These are phyloP conservation scores for Aplysia californica DNA, from an alignment of 1,140 invertebrate species.

Conservation along the genomic window DNA sequence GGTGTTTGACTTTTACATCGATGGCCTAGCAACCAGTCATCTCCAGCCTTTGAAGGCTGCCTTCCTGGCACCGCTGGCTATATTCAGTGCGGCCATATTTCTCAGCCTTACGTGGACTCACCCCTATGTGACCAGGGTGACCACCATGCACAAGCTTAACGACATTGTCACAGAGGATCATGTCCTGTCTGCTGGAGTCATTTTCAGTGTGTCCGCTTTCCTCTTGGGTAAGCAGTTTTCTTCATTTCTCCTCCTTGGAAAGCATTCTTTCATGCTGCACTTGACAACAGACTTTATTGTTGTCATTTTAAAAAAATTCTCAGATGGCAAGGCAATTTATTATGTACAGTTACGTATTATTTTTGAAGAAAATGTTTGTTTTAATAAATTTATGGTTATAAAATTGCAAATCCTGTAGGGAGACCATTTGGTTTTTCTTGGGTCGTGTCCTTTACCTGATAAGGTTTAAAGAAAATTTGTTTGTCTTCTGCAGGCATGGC, in stretches of 20 bases:
- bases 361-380: neutral
- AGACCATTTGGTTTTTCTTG: no score
- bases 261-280: no score
- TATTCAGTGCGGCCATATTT: constrained; percentile 59
- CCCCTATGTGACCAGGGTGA: constrained; percentile 58
- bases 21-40: constrained; percentile 62
- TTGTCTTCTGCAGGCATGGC: no score
- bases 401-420: neutral
- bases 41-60: constrained; percentile 56
- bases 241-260: neutral
- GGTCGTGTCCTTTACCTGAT: no score
- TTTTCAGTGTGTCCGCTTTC: constrained; percentile 68
- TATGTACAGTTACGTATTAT: neutral
- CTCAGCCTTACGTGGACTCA: constrained; percentile 64
- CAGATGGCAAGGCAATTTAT: no score
- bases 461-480: no score
- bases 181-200: constrained; percentile 68
- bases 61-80: constrained; percentile 54
- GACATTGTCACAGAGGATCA: constrained; percentile 67
- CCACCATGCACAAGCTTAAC: constrained; percentile 55
- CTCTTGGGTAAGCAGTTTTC: constrained; percentile 60
- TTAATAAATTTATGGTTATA: neutral
- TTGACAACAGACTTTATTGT: no score
- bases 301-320: no score
- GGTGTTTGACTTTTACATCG: constrained; percentile 71